Evolutionary conservation across 2,113 vertebrate genomes (phyloP).

Genomic region (Mystacornis crossleyi): DNA sequence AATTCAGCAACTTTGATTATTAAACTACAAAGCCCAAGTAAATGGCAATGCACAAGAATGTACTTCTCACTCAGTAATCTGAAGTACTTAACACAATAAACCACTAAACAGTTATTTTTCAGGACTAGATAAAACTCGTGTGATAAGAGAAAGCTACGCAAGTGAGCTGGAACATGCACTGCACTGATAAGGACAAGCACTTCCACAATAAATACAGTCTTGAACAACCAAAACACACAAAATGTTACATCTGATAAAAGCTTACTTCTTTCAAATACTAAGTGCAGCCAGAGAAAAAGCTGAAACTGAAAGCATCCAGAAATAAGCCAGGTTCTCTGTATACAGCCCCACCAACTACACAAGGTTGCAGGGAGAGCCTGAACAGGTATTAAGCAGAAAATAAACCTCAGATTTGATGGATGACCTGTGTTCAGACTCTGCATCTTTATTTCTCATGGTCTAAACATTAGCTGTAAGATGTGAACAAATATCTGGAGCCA

Average conservation of each 20-base stretch:
- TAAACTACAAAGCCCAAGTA: neutral
- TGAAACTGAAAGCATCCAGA: neutral
- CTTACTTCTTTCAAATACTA: neutral
- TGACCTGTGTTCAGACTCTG: neutral
- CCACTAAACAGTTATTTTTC: neutral
- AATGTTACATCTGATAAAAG: neutral
- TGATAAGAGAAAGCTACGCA: neutral
- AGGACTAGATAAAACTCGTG: neutral
- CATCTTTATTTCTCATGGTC: neutral
- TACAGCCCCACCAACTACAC: neutral
- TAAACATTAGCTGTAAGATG: neutral
- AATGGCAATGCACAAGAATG: neutral
- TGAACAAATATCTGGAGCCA: neutral
- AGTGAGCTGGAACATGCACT: conserved; percentile 19
- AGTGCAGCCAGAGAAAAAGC: neutral
- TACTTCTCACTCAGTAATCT: neutral
- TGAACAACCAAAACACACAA: neutral
- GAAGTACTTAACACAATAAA: neutral
- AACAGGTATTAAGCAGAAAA: neutral
- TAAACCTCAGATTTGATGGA: neutral
- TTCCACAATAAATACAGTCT: neutral
- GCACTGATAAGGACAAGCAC: neutral
- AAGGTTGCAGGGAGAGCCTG: neutral
- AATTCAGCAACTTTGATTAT: neutral
- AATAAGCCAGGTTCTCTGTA: neutral